Base-by-base conservation (phyloP, 2,113 vertebrate species). In the Sylvilagus bachmani region DNA sequence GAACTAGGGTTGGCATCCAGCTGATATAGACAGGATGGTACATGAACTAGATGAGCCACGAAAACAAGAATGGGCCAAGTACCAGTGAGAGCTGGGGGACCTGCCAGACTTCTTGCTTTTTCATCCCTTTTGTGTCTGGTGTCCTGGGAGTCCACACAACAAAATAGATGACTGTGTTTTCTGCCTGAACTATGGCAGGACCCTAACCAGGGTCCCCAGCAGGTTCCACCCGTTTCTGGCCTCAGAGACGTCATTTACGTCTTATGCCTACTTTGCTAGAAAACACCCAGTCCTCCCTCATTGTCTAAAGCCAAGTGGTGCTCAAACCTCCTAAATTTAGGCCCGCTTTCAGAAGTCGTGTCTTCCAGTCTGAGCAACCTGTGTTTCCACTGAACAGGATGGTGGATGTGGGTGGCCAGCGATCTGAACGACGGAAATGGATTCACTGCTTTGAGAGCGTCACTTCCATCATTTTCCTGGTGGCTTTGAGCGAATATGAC, bases 361-460 rank as follows among this genome's bases (percentile, higher is more conserved):
- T 13, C 12, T 69, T 69, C 66, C 36, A 36, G 53, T 24, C 61
- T 92, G 62, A 74, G 55, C 38, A 14, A 61, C 6, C 24, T 3
- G 6, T 78, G 29, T 94, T 97, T 96, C 33, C 95, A 0, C 92
- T 89, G 44, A 96, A 38, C 91, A 99, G 99, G 98, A 99, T 99
- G 98, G 99, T 99, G 87, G 99, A 99, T 91, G 99, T 99, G 44
- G 99, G 99, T 9, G 99, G 99, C 73, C 99, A 99, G 97, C 98
- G 99, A 61, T 99, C 98, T 58, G 99, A 99, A 97, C 98, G 99
- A 97, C 99, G 98, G 97, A 99, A 99, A 83, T 99, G 99, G 99
- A 99, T 99, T 92, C 99, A 99, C 93, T 99, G 99, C 95, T 99
- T 99, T 97, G 99, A 99, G 97, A 99, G 98, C 1, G 99, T 99